phyloP scores from a whole-genome alignment of 2,797 vertebrate genomes.

The Oreortyx pictus region DNA sequence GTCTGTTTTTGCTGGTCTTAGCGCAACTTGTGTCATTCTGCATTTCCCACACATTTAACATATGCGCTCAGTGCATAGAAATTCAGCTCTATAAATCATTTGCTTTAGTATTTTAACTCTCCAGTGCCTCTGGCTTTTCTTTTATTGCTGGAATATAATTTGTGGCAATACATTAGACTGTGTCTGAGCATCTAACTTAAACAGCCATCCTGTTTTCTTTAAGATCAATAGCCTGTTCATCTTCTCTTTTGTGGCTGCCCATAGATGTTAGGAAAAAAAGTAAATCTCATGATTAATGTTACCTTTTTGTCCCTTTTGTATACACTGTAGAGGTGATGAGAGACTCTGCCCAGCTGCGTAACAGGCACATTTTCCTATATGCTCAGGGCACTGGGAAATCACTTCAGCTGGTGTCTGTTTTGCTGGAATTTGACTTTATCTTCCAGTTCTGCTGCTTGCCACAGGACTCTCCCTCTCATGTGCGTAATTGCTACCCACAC shows the following conservation, averaged over 20 bases:
- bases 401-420: background rate
- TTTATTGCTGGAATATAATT: slow-evolving; percentile 1
- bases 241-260: background rate
- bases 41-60: background rate
- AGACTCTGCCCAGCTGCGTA: background rate
- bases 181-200: slow-evolving; percentile 16
- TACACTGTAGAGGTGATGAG: background rate
- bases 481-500: background rate
- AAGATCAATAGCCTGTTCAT: slow-evolving; percentile 35
- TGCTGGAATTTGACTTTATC: background rate
- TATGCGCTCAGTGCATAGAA: background rate
- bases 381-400: background rate
- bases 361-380: background rate
- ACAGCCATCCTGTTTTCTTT: slow-evolving; percentile 12
- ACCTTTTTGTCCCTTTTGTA: background rate
- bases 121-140: background rate
- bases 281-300: background rate
- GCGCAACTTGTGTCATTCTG: background rate
- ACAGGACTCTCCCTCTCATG: accelerated
- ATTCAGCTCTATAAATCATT: background rate
- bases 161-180: background rate
- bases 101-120: slow-evolving; percentile 3
- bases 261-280: background rate
- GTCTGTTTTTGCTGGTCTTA: background rate
- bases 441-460: accelerated